Evolutionary conservation across 1,140 invertebrate species (phyloP).

Genomic region (Lepidotrigona ventralis): DNA sequence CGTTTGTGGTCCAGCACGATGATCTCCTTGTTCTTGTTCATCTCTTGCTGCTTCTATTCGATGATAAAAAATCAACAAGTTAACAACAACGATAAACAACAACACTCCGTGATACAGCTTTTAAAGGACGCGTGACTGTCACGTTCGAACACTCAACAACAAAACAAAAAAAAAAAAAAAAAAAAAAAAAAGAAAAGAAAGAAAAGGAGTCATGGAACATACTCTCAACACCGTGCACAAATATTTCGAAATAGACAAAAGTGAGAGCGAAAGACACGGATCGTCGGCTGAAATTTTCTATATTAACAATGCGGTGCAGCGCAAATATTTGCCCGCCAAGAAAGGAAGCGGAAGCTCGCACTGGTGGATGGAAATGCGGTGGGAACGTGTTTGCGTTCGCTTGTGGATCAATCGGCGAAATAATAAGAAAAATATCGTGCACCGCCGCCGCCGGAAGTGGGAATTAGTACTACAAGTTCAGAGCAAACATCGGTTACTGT

Average conservation of each 20-base stretch:
- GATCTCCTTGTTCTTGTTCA: slow-evolving; percentile 96
- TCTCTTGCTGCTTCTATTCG: slow-evolving; percentile 93
- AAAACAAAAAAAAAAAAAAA: background rate
- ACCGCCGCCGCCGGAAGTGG: background rate
- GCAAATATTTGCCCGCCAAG: slow-evolving; percentile 17
- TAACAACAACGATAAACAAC: background rate
- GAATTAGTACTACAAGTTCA: slow-evolving; percentile 5
- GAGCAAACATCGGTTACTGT: slow-evolving; percentile 4
- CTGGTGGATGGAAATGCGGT: background rate
- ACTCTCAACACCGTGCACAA: slow-evolving; percentile 36
- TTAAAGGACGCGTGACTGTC: background rate
- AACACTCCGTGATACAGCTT: background rate
- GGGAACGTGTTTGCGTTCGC: background rate
- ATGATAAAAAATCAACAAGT: slow-evolving; percentile 47
- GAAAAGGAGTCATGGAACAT: background rate
- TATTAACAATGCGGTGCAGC: background rate
- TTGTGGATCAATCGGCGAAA: background rate
- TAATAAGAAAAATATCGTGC: background rate
- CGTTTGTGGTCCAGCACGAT: slow-evolving; percentile 98
- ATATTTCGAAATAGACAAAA: background rate
- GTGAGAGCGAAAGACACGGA: background rate
- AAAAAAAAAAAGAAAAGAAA: slow-evolving; percentile 26
- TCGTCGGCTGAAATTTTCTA: background rate
- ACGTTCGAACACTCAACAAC: slow-evolving; percentile 15
- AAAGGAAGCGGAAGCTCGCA: background rate